Percentiles rank a stretch among this genome's conserved stretches.
These are phyloP conservation scores for Drosophila prosaltans DNA, from an alignment of 1,140 invertebrate genomes.

Conservation along the genomic window DNA sequence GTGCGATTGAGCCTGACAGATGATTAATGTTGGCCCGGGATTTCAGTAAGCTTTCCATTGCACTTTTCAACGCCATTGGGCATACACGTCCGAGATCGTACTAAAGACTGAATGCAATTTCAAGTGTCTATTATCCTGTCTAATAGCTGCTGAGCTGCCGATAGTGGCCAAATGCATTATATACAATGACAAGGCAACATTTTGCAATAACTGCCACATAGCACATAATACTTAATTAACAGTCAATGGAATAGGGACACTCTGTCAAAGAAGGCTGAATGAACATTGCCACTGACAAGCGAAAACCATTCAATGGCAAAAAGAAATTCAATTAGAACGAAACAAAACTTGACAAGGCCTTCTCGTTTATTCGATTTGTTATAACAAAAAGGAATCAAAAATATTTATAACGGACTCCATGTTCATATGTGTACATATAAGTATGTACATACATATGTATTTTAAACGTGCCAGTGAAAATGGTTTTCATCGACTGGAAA, in stretches of 20 bases:
- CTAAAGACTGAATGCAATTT: constrained; percentile 46
- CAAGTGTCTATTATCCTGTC: constrained; percentile 55
- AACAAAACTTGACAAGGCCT: constrained; percentile 56
- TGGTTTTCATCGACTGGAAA: constrained; percentile 20
- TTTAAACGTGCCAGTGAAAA: constrained; percentile 32
- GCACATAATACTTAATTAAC: constrained; percentile 52
- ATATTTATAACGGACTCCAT: constrained; percentile 18
- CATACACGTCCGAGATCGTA: constrained; percentile 9
- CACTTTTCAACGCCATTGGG: constrained; percentile 28
- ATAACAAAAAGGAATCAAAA: constrained; percentile 24
- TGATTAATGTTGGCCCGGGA: constrained; percentile 62
- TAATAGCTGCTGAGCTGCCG: constrained; percentile 39
- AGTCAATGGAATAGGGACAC: neutral
- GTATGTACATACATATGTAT: neutral
- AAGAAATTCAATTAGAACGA: constrained; percentile 62
- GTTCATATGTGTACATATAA: neutral
- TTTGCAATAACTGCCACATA: constrained; percentile 33
- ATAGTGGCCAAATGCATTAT: constrained; percentile 36
- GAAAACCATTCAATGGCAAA: neutral
- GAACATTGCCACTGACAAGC: neutral
- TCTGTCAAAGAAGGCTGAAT: neutral
- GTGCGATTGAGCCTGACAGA: constrained; percentile 35
- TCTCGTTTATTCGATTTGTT: constrained; percentile 16
- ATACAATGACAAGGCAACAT: constrained; percentile 30
- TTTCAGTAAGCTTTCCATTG: constrained; percentile 25